Percentiles rank a stretch among this genome's conserved stretches.
Evolutionary conservation across 2,797 vertebrate genomes (phyloP).

Genomic region (Sternotherus odoratus): DNA sequence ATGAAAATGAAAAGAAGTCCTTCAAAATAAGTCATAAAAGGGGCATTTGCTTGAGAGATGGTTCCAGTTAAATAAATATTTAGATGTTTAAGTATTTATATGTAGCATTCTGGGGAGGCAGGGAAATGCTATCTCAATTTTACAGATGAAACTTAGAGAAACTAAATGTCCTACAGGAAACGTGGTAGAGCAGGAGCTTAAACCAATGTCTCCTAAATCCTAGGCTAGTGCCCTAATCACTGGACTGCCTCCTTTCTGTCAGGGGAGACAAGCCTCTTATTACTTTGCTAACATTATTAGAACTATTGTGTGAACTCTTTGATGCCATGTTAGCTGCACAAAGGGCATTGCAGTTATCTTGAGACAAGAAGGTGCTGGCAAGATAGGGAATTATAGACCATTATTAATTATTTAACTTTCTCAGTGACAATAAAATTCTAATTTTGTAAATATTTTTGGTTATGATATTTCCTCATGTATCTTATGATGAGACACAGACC

Average conservation of each 20-base stretch:
- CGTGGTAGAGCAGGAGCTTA: neutral
- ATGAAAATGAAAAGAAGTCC: neutral
- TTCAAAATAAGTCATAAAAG: neutral
- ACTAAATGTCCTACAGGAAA: neutral
- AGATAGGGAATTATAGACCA: rapidly evolving
- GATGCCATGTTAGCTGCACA: neutral
- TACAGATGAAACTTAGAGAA: neutral
- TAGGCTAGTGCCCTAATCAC: neutral
- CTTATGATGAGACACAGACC: no score
- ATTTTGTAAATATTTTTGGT: neutral
- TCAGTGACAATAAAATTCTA: no score
- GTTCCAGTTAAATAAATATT: neutral
- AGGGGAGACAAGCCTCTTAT: neutral
- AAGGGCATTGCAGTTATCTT: neutral
- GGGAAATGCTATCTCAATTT: neutral
- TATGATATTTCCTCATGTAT: neutral
- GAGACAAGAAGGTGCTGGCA: no score
- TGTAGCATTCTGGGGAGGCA: neutral
- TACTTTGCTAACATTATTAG: neutral
- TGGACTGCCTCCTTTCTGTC: neutral
- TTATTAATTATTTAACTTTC: neutral
- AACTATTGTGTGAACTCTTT: neutral
- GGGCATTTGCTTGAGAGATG: neutral
- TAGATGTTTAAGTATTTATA: neutral
- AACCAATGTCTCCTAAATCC: neutral